Percentiles rank a stretch among this genome's conserved stretches.
These are phyloP conservation scores for Callochromis pleurospilus DNA, from an alignment of 2,113 vertebrate species.

Conservation along the genomic window DNA sequence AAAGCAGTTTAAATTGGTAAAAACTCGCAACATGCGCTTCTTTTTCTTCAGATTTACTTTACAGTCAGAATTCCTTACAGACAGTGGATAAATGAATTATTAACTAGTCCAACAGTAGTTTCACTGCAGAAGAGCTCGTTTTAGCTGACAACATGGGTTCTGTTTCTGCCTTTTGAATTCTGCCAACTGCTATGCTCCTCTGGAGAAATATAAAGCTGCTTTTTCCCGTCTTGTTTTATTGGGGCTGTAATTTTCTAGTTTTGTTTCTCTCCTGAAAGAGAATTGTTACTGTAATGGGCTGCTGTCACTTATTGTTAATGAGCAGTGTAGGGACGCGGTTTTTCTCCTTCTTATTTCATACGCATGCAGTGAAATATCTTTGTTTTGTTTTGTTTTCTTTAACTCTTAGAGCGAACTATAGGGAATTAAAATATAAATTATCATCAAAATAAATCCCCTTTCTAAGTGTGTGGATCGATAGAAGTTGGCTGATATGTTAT, in stretches of 20 bases:
- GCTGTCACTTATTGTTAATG: neutral
- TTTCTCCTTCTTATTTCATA: neutral
- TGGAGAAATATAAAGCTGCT: neutral
- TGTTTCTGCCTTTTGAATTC: neutral
- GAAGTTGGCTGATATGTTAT: neutral
- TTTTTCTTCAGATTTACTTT: neutral
- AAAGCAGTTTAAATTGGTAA: neutral
- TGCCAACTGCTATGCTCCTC: neutral
- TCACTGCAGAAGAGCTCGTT: neutral
- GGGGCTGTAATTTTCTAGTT: neutral
- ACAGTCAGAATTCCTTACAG: neutral
- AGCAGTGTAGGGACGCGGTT: neutral
- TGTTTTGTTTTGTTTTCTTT: neutral
- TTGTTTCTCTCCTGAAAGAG: neutral
- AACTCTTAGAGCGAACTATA: fast-evolving
- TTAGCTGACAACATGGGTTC: neutral
- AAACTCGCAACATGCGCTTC: neutral
- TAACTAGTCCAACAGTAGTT: neutral
- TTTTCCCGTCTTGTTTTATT: neutral
- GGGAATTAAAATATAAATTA: neutral
- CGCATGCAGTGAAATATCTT: neutral
- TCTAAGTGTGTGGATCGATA: neutral
- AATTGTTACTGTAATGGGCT: neutral
- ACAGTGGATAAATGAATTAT: constrained; percentile 22
- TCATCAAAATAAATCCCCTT: neutral